Evolutionary conservation across 30 jellyfish, hydroid and myxozoan genomes (phyloP).

Genomic region (Aurelia sp.): DNA sequence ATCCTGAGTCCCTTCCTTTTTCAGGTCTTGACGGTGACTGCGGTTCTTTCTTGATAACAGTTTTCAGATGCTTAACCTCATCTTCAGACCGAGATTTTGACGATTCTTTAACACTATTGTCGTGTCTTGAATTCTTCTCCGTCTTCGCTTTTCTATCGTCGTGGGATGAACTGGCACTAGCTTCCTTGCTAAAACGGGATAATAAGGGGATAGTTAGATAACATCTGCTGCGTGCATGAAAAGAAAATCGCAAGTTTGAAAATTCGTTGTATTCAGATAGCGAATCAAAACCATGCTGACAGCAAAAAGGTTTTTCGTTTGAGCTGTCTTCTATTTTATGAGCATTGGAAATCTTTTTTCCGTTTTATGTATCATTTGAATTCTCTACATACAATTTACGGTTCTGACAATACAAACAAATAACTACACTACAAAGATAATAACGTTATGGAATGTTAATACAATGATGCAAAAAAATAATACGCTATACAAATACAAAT

Average conservation of each 20-base stretch:
- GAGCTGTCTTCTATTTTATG: background rate
- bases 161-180: constrained; percentile 4
- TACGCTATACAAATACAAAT: too few species aligned
- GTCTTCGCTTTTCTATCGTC: constrained; percentile 11
- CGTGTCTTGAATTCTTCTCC: constrained; percentile 40
- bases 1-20: constrained; percentile 43
- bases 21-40: constrained; percentile 61
- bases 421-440: too few species aligned
- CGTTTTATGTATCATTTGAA: too few species aligned
- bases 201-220: too few species aligned
- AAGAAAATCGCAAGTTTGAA: too few species aligned
- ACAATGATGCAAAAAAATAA: too few species aligned
- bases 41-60: constrained; percentile 21
- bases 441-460: too few species aligned
- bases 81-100: constrained; percentile 72
- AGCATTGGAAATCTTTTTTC: too few species aligned
- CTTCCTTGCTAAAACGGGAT: constrained; percentile 11
- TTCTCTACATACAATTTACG: too few species aligned
- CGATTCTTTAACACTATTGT: constrained; percentile 24
- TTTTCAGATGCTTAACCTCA: constrained; percentile 41
- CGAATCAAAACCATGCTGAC: background rate
- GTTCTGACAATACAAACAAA: too few species aligned
- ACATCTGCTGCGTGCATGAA: too few species aligned
- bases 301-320: background rate
- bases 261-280: background rate